Evolutionary conservation across 2,888 invertebrate genomes (phyloP), one percentile per base, ranked within the genome.

Genomic region (Troides helena): DNA sequence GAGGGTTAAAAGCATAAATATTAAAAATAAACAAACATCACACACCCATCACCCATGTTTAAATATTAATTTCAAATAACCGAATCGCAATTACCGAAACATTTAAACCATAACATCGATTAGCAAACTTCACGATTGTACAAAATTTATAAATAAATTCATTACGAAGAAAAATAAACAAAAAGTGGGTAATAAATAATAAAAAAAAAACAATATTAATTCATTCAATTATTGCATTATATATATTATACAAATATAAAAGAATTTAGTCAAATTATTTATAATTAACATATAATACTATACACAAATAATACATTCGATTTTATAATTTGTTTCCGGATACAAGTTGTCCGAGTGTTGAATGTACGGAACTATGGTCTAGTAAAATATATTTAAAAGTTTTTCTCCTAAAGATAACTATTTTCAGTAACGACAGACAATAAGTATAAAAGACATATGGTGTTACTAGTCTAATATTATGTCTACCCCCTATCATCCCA

Each of bases 1-100:
- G 70, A 79, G 7, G 70, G 72, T 62, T 66, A 71, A 57, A 72
- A 60, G 61, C 59, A 76, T 78, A 78, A 77, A 56, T 77, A 78
- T 78, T 77, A 74, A 79, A 76, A 73, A 66, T 62, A 64, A 30
- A 61, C 46, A 56, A 64, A 64, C 64, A 70, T 67, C 70, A 70
- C 67, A 70, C 70, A 67, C 70, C 70, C 67, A 60, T 64, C 60
- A 60, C 59, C 67, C 63, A 23, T 36, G 60, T 7, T 66, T 69
- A 69, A 68, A 10, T 59, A 57, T 2, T 21, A 14, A 18, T 50
- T 14, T 5, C 50, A 18, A 17, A 50, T 14, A 39, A 50, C 50
- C 14, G 4, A 50, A 17, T 17, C 50, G 14, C 50, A 50, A 50
- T 1, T 50, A 50, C 39, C 3, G 50, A 50, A 50, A 50, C 2